Evolutionary conservation across 2,888 invertebrate species (phyloP), one percentile per base, ranked within the genome.

Genomic region (Drosophila kanekoi): DNA sequence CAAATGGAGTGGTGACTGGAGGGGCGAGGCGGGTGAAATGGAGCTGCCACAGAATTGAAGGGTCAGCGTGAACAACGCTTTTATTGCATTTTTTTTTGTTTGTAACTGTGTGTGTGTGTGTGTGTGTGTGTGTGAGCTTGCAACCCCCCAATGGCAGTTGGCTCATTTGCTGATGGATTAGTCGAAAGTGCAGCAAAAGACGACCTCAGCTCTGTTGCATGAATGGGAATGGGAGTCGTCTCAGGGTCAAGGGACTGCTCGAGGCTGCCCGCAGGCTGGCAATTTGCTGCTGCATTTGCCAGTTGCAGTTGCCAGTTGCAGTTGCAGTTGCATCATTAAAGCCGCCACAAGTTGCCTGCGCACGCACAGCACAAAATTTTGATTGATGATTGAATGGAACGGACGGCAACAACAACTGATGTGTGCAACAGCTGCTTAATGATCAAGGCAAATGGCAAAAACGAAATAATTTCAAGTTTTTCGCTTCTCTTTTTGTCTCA

Each of bases 111-210:
- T 20, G n/a, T 1, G 60, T 1, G 60, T 40, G 35, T 48, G 51
- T 47, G 43, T 53, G 14, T 38, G 51, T 56, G 57, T 54, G 67
- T 58, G 44, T 40, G 49, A 65, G 62, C 48, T 45, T 70, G 70
- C 78, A 72, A 68, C 68, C 72, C 72, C 84, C 67, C 76, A 58
- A 33, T 4, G 58, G 71, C 79, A 72, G 70, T 74, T 73, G 81
- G 70, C 88, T 88, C 88, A 84, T 88, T 88, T 84, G 81, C 78
- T 84, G 88, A 83, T 85, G 87, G 84, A 88, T 85, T 86, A 88
- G 87, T 88, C 89, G 28, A 88, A 83, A 89, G 89, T 73, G 78
- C 77, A 81, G 70, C 74, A 54, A 13, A 16, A 35, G 5, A 6
- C 1, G 14, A 44, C 1, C 28, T 0, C 8, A 28, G 28, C 28